phyloP scores from a whole-genome alignment of 2,888 invertebrate genomes.

The Trachelus stipa region DNA sequence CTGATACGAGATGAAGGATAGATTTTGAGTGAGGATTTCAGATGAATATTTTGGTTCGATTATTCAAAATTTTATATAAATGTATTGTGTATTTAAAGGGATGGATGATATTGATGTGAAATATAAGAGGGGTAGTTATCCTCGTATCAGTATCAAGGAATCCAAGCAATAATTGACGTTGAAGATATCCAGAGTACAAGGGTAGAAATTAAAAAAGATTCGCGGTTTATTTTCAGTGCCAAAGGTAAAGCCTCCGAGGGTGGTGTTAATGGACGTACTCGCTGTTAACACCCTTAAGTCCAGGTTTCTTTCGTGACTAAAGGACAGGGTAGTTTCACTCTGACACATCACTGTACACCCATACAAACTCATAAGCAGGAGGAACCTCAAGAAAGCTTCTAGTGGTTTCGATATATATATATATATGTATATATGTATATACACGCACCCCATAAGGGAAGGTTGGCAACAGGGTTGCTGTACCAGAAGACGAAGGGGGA shows the following conservation, averaged over 20 bases:
- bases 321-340: neutral
- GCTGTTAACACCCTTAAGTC: conserved; percentile 63
- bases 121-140: neutral
- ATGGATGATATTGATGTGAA: neutral
- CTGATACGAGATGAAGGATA: neutral
- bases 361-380: neutral
- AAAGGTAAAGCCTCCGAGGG: conserved; percentile 35
- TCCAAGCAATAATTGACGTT: conserved; percentile 11
- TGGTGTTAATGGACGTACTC: conserved; percentile 67
- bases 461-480: conserved; percentile 17
- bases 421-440: too few relatives aligned
- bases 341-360: neutral
- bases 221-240: conserved; percentile 16
- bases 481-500: conserved; percentile 24
- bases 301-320: neutral
- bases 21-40: neutral
- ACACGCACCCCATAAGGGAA: conserved; percentile 18
- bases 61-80: neutral
- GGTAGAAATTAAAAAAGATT: neutral
- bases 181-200: neutral
- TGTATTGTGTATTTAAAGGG: neutral
- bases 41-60: neutral
- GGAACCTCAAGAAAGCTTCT: conserved; percentile 20
- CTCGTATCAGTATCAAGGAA: neutral
- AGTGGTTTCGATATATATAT: conserved; percentile 22